Base-by-base conservation (phyloP, 2,113 vertebrate species). In the Otis tarda region DNA sequence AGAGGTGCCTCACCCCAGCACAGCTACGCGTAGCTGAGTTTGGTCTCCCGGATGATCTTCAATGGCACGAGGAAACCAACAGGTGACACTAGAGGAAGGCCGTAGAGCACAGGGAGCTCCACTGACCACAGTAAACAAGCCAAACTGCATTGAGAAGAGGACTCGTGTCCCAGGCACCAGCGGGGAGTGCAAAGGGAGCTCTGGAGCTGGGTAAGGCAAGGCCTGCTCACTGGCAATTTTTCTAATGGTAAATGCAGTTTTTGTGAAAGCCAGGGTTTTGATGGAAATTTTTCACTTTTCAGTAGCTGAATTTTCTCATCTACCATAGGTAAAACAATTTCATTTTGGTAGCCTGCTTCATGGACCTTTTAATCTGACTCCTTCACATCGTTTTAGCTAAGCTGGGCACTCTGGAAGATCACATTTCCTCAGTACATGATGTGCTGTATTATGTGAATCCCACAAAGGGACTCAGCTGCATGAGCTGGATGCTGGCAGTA, bases 161-260 rank as follows among this genome's bases (percentile, higher is more conserved):
- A 57, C 56, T n/a, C 0, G 0, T 12, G 31, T 68, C 50, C 47
- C 55, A 69, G 1, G 45, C 37, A 87, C 15, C 45, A 31, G 23
- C 5, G 10, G 45, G 64, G 49, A 81, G 52, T 24, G 33, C 31
- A 39, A 33, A 0, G 1, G 39, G 33, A 65, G 47, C n/a, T 83
- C 3, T 70, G 60, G 21, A 86, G 64, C 35, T n/a, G 45, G 60
- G 37, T 73, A 57, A 84, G 65, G 37, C 37, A 75, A 73, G 31
- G 19, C 13, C 69, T 49, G 52, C 35, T 78, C 64, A 50, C 0
- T 12, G 20, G 22, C 21, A 41, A 67, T 52, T 35, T 74, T 84
- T 77, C 47, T 43, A 70, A 47, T 30, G 55, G 24, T 12, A 87
- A 85, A 85, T 4, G 31, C 15, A 84, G 47, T 22, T 88, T 93